A percentile compares a stretch with the other conserved stretches of the same genome.
Conservation (phyloP, 35 echinoderm and acorn worm species). For the Chiridota heheva region DNA sequence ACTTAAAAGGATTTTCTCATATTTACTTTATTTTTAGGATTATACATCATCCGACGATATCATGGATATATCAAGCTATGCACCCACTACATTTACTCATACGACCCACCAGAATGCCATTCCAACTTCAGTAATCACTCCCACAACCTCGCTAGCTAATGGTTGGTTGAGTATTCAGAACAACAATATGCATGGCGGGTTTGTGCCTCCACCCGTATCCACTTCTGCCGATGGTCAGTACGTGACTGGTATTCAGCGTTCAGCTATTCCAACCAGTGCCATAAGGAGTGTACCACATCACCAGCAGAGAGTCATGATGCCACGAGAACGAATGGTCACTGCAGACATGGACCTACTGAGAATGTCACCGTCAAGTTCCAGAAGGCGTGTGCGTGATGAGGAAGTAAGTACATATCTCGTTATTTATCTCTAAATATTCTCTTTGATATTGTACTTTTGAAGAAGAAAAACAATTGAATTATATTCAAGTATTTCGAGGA, state of each 20-base stretch:
- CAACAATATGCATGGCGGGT: conserved; percentile 85
- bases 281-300: conserved; percentile 40
- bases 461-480: background rate
- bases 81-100: conserved; percentile 53
- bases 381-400: conserved; percentile 82
- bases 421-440: background rate
- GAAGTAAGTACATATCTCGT: conserved; percentile 64
- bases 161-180: conserved; percentile 59
- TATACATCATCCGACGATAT: conserved; percentile 92
- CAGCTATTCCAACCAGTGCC: conserved; percentile 27
- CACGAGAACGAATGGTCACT: conserved; percentile 12
- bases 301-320: conserved; percentile 36
- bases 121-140: conserved; percentile 87
- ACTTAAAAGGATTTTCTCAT: too few relatives aligned
- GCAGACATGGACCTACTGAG: conserved; percentile 68
- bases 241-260: conserved; percentile 3
- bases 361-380: conserved; percentile 61
- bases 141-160: conserved; percentile 73
- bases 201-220: conserved; percentile 73
- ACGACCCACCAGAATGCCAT: conserved; percentile 69
- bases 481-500: background rate
- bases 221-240: conserved; percentile 26
- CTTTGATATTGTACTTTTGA: background rate
- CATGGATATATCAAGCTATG: conserved; percentile 96
- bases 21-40: conserved; percentile 66